Evolutionary conservation across 2,888 invertebrate genomes (phyloP), one percentile per base, ranked within the genome.

Genomic region (Dynastes tityus): DNA sequence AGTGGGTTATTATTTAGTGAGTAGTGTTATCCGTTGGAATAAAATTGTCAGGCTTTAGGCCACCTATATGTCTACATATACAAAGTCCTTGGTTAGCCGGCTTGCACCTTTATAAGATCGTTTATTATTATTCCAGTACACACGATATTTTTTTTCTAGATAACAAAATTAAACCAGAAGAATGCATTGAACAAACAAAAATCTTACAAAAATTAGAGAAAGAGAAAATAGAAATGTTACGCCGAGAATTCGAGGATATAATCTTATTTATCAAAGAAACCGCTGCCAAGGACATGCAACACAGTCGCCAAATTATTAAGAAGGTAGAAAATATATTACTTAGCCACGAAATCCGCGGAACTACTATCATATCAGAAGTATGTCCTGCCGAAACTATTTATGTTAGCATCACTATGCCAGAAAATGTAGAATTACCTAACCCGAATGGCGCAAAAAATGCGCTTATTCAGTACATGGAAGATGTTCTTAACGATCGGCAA

Each of bases 331-430:
- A 82, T 13, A 80, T 83, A 4, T 76, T 88, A 37, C 70, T 88
- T 13, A 84, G 82, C 61, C 85, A 85, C 78, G 83, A 84, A 80
- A 84, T 88, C 22, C 82, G 86, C 13, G 86, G 86, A 2, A 83
- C 83, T 76, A 83, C 84, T 6, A 81, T 86, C 22, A 70, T 86
- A 37, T 80, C 83, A 0, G 81, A 84, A 63, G 83, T 84, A 5
- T 80, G 82, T 16, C 81, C 82, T 4, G 70, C 82, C 61, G 85
- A 86, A 82, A 79, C 79, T 5, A 79, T 86, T 2, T 82, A 82
- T 74, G 71, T 86, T 6, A 82, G 80, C 67, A 83, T 84, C 22
- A 81, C 79, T 16, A 80, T 83, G 76, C 81, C 82, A 1, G 76
- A 64, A 40, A 80, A 80, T 51, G 76, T 71, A 75, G 67, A 81